Base-by-base conservation (phyloP, 2,797 vertebrate genomes). In the Coregonus ussuriensis region DNA sequence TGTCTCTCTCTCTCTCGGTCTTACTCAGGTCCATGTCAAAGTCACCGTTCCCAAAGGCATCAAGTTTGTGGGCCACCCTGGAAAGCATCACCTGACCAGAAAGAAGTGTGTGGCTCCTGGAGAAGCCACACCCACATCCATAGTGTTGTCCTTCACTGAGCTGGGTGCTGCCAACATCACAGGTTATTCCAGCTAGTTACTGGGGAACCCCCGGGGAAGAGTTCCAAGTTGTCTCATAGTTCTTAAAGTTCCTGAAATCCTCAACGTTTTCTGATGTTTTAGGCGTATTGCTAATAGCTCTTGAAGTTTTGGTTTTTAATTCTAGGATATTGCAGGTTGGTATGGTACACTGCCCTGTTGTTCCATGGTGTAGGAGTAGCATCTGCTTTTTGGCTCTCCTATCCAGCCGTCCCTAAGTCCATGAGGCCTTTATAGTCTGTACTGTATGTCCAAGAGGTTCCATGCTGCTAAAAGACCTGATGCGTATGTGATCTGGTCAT, bases 41-140 rank as follows among this genome's bases (percentile, higher is more conserved):
- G 94, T 97, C 80, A 95, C 95, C 0, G 93, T 97, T 82, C 96
- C 96, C 52, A 97, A 96, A 89, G 96, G 97, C 74, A 95, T 97
- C 41, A 96, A 95, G 87, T 96, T 98, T 88, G 94, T 98, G 1
- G 96, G 97, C 53, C 96, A 98, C 81, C 96, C 96, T 18, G 96
- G 96, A 82, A 97, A 94, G 79, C 95, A 96, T 59, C 95, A 98
- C 76, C 92, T 98, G 76, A 97, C 96, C 74, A 94, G 96, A 74
- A 98, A 96, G 92, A 96, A 95, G 62, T 98, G 97, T 15, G 93
- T 97, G 53, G 91, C 93, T 72, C 91, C 97, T 0, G 95, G 96
- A 74, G 95, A 97, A 79, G 95, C 95, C 11, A 95, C 96, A 14
- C 95, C 96, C 59, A 96, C 94, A 4, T 96, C 95, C 78, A 89